These are phyloP conservation scores for Crambe crambe DNA, from an alignment of 37 sponge, comb jelly and placozoan genomes.

Conservation along the genomic window DNA sequence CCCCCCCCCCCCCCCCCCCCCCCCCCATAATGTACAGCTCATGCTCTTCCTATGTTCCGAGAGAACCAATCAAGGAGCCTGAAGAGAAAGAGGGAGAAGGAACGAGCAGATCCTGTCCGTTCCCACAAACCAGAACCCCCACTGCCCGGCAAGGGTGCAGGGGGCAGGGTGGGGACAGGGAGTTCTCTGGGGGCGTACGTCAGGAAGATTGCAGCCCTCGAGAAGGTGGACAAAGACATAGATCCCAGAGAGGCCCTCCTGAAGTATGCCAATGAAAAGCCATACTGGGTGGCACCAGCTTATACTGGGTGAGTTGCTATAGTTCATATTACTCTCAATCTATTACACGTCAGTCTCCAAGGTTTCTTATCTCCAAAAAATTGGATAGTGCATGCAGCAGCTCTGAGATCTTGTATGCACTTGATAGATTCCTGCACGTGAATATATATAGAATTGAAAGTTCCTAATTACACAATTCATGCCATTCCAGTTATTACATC, in stretches of 20 bases:
- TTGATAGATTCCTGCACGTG: too few species aligned
- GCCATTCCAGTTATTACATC: too few species aligned
- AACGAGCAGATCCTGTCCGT: constrained; percentile 71
- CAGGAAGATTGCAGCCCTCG: constrained; percentile 75
- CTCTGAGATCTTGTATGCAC: neutral
- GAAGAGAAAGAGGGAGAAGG: constrained; percentile 84
- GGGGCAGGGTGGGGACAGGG: constrained; percentile 69
- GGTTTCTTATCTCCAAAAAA: too few species aligned
- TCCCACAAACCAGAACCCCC: constrained; percentile 83
- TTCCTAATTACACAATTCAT: too few species aligned
- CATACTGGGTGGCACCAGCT: constrained; percentile 92
- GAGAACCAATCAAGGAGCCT: constrained; percentile 69
- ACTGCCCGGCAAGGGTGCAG: constrained; percentile 49
- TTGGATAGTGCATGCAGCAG: too few species aligned
- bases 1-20: neutral
- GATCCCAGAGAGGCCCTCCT: constrained; percentile 92
- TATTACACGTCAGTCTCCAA: too few species aligned
- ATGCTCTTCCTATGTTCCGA: constrained; percentile 89
- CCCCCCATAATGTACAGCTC: constrained; percentile 62
- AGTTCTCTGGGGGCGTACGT: constrained; percentile 85
- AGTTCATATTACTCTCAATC: neutral
- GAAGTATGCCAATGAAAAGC: constrained; percentile 92
- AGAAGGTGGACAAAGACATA: constrained; percentile 70
- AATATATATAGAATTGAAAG: too few species aligned
- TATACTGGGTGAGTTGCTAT: constrained; percentile 57